A percentile compares a stretch with the other conserved stretches of the same genome.
phyloP scores from a whole-genome alignment of 2,888 invertebrate genomes.

The Sepiola atlantica region DNA sequence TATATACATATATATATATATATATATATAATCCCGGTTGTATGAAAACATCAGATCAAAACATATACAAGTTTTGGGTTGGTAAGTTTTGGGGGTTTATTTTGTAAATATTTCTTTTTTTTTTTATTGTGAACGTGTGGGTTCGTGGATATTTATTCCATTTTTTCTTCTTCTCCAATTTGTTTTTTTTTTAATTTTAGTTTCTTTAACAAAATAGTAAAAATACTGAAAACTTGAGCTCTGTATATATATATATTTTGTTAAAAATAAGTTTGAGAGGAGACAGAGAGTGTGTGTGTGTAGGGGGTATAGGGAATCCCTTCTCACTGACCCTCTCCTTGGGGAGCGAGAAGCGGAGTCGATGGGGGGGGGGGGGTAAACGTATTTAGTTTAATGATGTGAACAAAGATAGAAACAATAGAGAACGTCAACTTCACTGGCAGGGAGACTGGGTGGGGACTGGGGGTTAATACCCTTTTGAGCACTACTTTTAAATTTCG shows the following conservation, averaged over 20 bases:
- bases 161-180: background rate
- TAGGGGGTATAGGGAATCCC: too few relatives aligned
- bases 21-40: conserved; percentile 36
- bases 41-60: conserved; percentile 15
- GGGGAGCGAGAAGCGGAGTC: background rate
- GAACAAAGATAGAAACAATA: background rate
- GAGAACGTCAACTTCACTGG: background rate
- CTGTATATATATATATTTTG: background rate
- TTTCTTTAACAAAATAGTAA: conserved; percentile 46
- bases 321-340: background rate
- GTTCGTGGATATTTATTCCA: too few relatives aligned
- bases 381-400: background rate
- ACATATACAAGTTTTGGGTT: conserved; percentile 15
- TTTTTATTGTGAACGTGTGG: too few relatives aligned
- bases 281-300: background rate
- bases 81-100: background rate
- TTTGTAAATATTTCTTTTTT: too few relatives aligned
- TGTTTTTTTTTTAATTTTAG: background rate
- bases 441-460: background rate
- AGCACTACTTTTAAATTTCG: conserved; percentile 10
- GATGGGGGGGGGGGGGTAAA: too few relatives aligned
- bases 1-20: background rate
- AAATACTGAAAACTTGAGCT: conserved; percentile 40
- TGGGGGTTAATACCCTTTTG: conserved; percentile 23
- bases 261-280: background rate